Conservation (phyloP, 2,113 vertebrate species). For the Elaphurus davidianus region DNA sequence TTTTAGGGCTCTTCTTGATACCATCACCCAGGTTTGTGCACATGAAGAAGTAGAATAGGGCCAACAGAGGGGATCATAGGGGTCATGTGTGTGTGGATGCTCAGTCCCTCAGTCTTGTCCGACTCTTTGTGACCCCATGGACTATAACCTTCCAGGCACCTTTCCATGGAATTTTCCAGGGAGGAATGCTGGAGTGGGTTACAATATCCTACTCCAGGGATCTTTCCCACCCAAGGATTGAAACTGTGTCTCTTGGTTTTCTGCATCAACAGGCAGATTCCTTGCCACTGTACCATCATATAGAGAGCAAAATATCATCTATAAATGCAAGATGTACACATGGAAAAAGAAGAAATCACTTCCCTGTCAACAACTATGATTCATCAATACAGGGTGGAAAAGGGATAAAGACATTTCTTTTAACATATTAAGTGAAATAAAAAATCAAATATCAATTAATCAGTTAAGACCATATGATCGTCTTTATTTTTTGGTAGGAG, state of each 20-base stretch:
- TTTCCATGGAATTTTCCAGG: background rate
- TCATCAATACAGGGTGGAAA: background rate
- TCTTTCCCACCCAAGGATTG: background rate
- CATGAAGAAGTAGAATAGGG: background rate
- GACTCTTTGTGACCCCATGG: background rate
- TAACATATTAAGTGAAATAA: background rate
- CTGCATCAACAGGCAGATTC: background rate
- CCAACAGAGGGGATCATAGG: background rate
- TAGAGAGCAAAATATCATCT: background rate
- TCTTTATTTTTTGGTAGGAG: background rate
- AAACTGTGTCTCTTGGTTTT: background rate
- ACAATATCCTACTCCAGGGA: background rate
- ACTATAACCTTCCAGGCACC: background rate
- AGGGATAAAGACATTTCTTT: background rate
- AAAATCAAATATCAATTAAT: background rate
- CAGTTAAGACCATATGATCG: background rate
- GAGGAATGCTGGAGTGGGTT: background rate
- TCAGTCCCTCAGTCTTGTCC: background rate
- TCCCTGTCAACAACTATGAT: background rate
- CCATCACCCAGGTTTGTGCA: background rate
- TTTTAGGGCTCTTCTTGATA: background rate
- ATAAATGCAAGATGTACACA: background rate
- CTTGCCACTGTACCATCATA: background rate
- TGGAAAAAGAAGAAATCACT: background rate
- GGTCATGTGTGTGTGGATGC: background rate